Percentiles rank a stretch among this genome's conserved stretches.
These are phyloP conservation scores for Dryocosmus kuriphilus DNA, from an alignment of 2,888 invertebrate genomes.

Conservation along the genomic window DNA sequence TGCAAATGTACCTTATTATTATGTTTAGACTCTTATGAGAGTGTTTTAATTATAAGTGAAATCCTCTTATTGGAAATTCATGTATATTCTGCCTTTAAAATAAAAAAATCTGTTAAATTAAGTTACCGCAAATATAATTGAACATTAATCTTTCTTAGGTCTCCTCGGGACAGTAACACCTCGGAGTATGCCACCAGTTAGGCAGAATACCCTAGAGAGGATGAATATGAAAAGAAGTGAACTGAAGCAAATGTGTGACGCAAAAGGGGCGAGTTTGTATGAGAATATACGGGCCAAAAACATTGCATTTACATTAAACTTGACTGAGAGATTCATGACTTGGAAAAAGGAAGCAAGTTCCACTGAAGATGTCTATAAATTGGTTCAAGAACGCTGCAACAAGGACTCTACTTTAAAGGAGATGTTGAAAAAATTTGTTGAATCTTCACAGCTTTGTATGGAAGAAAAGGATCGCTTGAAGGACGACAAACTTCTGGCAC, in stretches of 20 bases:
- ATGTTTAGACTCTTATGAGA: too few relatives aligned
- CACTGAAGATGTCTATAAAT: constrained; percentile 22
- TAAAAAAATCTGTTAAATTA: neutral
- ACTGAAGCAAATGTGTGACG: constrained; percentile 27
- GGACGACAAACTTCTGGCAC: constrained; percentile 10
- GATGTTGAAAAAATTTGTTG: constrained; percentile 12
- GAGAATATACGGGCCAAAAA: neutral
- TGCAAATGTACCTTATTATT: too few relatives aligned
- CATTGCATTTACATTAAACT: constrained; percentile 14
- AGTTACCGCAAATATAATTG: neutral
- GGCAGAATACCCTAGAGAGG: constrained; percentile 17
- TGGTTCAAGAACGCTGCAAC: constrained; percentile 29
- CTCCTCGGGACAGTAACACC: neutral
- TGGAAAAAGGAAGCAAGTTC: constrained; percentile 32
- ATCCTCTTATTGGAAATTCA: too few relatives aligned
- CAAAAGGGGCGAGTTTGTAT: constrained; percentile 12
- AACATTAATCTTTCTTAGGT: neutral
- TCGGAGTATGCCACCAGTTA: constrained; percentile 33
- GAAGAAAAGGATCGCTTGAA: constrained; percentile 29
- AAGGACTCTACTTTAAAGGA: constrained; percentile 10
- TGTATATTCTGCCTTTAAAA: too few relatives aligned
- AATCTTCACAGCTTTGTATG: constrained; percentile 25
- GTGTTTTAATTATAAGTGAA: too few relatives aligned
- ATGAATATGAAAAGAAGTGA: constrained; percentile 26
- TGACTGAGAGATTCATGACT: constrained; percentile 23